phyloP scores from a whole-genome alignment of 2,113 vertebrate species.

The Benitochromis conjunctus region DNA sequence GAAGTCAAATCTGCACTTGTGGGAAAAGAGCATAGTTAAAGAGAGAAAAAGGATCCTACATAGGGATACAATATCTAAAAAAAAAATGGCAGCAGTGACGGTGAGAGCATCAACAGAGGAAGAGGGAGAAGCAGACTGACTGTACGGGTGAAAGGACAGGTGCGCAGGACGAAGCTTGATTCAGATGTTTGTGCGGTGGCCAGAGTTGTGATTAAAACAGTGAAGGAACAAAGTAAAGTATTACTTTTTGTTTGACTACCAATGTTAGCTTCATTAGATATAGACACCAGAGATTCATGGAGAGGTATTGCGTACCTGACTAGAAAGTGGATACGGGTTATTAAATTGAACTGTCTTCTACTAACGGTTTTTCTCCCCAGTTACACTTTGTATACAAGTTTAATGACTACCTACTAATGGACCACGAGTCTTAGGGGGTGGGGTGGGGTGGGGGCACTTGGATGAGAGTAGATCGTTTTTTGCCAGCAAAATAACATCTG shows the following conservation, averaged over 20 bases:
- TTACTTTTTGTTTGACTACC: background rate
- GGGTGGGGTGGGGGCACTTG: background rate
- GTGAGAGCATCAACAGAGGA: background rate
- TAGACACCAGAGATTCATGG: background rate
- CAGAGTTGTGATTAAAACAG: background rate
- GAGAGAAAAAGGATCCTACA: background rate
- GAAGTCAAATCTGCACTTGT: constrained; percentile 24
- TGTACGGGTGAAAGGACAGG: background rate
- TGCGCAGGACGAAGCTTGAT: background rate
- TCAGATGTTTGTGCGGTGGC: background rate
- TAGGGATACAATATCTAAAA: background rate
- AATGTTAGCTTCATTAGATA: background rate
- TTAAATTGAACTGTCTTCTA: background rate
- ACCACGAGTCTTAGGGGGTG: background rate
- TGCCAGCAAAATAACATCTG: background rate
- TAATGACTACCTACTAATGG: background rate
- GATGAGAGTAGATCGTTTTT: background rate
- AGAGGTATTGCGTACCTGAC: background rate
- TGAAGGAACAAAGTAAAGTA: background rate
- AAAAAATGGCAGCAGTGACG: background rate
- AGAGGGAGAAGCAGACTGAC: background rate
- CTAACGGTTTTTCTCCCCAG: background rate
- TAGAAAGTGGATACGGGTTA: background rate
- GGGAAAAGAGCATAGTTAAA: constrained; percentile 16
- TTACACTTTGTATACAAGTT: background rate